phyloP scores from a whole-genome alignment of 2,797 vertebrate species.

The Odontamblyopus rebecca region DNA sequence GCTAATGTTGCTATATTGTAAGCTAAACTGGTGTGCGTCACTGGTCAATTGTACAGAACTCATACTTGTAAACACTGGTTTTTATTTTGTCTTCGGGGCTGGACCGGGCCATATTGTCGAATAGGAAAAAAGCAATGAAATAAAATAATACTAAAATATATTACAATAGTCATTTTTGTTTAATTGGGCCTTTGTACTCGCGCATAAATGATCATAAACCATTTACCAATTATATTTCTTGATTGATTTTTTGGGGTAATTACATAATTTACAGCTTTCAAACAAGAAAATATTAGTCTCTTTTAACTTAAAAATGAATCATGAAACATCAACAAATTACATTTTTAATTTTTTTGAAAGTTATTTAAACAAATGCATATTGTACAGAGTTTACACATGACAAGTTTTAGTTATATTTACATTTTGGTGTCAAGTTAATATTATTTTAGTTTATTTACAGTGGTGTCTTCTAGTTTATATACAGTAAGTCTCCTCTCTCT shows the following conservation, averaged over 20 bases:
- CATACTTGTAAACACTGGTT: slow-evolving; percentile 77
- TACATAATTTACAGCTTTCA: too few relatives aligned
- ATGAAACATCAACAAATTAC: neutral
- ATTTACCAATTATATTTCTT: neutral
- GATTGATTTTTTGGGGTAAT: too few relatives aligned
- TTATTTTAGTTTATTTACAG: neutral
- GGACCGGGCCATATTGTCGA: slow-evolving; percentile 61
- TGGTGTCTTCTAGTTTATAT: neutral
- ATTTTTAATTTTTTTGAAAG: too few relatives aligned
- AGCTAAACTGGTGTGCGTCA: slow-evolving; percentile 72
- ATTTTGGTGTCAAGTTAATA: neutral
- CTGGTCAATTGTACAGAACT: slow-evolving; percentile 75
- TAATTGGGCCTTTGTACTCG: neutral
- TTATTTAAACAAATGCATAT: neutral
- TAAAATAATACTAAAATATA: slow-evolving; percentile 63
- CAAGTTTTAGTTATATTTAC: neutral
- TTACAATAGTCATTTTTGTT: slow-evolving; percentile 31
- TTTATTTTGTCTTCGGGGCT: slow-evolving; percentile 76
- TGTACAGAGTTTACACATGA: neutral
- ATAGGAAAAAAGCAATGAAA: slow-evolving; percentile 64
- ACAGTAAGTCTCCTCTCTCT: neutral
- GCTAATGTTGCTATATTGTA: slow-evolving; percentile 71
- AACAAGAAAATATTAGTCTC: too few relatives aligned
- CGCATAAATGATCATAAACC: neutral
- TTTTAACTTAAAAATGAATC: neutral